A percentile compares a stretch with the other conserved stretches of the same genome.
These are phyloP conservation scores for Apamea crenata DNA, from an alignment of 2,888 invertebrate species.

Conservation along the genomic window DNA sequence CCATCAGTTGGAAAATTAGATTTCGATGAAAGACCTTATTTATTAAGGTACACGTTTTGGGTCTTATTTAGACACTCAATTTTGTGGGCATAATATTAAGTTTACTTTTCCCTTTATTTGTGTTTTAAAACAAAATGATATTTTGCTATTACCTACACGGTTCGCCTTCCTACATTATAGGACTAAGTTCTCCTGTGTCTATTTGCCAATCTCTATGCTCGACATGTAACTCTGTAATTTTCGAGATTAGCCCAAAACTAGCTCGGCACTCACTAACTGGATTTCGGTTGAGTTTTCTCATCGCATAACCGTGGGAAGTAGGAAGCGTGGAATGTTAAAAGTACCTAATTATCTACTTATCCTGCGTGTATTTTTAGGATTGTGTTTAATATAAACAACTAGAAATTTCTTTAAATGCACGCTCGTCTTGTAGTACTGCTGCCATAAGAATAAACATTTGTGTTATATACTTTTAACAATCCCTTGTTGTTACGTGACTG, in stretches of 20 bases:
- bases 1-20: constrained; percentile 28
- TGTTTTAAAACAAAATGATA: background rate
- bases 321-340: constrained; percentile 26
- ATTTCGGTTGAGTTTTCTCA: constrained; percentile 40
- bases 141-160: background rate
- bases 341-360: constrained; percentile 49
- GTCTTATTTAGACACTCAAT: constrained; percentile 25
- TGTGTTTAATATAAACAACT: constrained; percentile 35
- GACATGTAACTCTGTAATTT: constrained; percentile 29
- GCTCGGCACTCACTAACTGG: constrained; percentile 28
- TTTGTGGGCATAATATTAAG: background rate
- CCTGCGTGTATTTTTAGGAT: constrained; percentile 39
- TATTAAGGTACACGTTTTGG: constrained; percentile 10
- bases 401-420: constrained; percentile 48
- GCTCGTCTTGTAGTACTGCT: constrained; percentile 38
- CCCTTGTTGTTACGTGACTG: constrained; percentile 31
- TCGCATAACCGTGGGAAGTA: constrained; percentile 30
- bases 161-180: background rate
- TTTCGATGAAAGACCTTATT: constrained; percentile 14
- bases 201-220: constrained; percentile 26
- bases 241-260: constrained; percentile 48
- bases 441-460: constrained; percentile 52
- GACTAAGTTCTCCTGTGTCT: constrained; percentile 28
- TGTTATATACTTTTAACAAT: constrained; percentile 36
- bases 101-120: constrained; percentile 2